Evolutionary conservation across 1,140 invertebrate species (phyloP).

Genomic region (Cydia fagiglandana): DNA sequence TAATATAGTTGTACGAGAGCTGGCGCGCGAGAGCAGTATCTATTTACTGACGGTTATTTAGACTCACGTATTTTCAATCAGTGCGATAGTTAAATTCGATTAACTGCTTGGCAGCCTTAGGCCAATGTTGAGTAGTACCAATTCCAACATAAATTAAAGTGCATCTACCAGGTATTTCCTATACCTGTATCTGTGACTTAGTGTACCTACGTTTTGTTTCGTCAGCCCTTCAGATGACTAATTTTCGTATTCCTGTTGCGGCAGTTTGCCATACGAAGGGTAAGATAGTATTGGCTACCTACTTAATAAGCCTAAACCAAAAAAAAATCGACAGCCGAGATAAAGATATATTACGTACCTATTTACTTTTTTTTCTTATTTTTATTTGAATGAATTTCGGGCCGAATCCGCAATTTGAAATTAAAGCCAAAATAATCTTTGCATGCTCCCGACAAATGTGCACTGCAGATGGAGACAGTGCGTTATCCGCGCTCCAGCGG

Average conservation of each 20-base stretch:
- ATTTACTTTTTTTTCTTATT: too few relatives aligned
- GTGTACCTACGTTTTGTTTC: background rate
- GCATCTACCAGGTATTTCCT: background rate
- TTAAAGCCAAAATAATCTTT: background rate
- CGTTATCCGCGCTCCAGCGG: constrained; percentile 22
- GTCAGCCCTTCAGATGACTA: too few relatives aligned
- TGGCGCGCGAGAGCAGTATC: background rate
- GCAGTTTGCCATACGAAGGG: too few relatives aligned
- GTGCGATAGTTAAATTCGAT: background rate
- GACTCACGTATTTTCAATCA: background rate
- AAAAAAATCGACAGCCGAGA: too few relatives aligned
- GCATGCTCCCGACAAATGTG: background rate
- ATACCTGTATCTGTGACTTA: background rate
- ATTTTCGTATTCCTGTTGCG: too few relatives aligned
- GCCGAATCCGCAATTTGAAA: background rate
- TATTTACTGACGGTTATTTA: background rate
- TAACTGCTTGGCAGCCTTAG: background rate
- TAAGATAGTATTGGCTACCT: too few relatives aligned
- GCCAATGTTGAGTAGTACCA: background rate
- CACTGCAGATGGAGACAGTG: background rate
- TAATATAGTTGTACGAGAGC: background rate
- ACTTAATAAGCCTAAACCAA: too few relatives aligned
- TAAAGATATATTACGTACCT: too few relatives aligned
- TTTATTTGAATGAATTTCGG: background rate
- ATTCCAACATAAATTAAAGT: background rate